Percentiles rank a stretch among this genome's conserved stretches.
These are phyloP conservation scores for Mastigias papua DNA, from an alignment of 30 jellyfish, hydroid and myxozoan species.

Conservation along the genomic window DNA sequence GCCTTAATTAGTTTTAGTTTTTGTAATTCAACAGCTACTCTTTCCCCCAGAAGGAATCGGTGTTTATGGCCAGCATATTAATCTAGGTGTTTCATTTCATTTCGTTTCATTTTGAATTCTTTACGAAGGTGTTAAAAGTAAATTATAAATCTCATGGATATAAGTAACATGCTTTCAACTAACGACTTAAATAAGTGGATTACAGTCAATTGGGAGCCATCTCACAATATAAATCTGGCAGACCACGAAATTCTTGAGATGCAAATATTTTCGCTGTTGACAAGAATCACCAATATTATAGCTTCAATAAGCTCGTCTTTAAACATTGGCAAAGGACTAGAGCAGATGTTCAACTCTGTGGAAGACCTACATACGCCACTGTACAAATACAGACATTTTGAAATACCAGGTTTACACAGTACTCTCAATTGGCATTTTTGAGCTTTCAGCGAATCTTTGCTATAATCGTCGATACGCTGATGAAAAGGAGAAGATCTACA, in stretches of 20 bases:
- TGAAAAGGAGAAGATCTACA: conserved; percentile 13
- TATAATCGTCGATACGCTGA: conserved; percentile 36
- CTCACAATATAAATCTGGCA: no score
- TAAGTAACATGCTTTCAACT: background rate
- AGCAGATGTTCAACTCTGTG: conserved; percentile 51
- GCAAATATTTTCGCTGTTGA: conserved; percentile 42
- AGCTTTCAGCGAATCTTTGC: conserved; percentile 47
- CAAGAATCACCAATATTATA: background rate
- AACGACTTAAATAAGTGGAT: conserved; percentile 11
- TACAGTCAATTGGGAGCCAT: conserved; percentile 14
- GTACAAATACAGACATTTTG: conserved; percentile 29
- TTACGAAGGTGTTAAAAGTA: no score
- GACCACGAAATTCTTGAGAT: conserved; percentile 48
- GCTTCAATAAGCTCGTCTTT: conserved; percentile 37
- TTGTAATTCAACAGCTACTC: no score
- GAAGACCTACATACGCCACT: conserved; percentile 37
- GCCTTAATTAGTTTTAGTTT: no score
- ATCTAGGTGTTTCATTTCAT: conserved; percentile 26
- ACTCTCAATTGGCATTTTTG: conserved; percentile 6
- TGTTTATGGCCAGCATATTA: conserved; percentile 33
- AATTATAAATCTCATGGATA: no score
- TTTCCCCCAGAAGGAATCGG: conserved; percentile 49
- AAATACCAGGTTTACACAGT: conserved; percentile 47
- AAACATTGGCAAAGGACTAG: conserved; percentile 44
- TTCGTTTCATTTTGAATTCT: no score